These are phyloP conservation scores for Callyntrura guangdongensis DNA, from an alignment of 2,888 invertebrate species.

Conservation along the genomic window DNA sequence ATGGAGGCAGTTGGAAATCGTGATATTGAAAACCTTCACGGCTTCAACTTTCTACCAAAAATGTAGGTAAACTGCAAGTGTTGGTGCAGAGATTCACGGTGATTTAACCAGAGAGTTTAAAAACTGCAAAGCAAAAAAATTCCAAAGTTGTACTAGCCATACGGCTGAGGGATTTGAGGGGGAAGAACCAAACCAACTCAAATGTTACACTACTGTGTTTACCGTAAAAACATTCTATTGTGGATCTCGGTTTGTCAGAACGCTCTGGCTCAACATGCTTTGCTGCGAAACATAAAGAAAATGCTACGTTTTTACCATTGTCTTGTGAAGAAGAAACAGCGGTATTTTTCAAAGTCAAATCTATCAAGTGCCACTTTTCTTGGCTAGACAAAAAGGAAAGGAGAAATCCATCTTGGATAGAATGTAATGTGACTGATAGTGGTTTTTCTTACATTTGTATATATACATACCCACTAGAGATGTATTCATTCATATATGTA, in stretches of 20 bases:
- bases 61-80: not conserved
- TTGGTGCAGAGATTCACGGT: not conserved
- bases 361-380: slow-evolving; percentile 54
- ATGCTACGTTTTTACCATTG: not conserved
- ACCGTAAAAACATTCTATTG: not conserved
- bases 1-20: not conserved
- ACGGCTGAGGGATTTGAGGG: not conserved
- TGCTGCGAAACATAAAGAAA: not conserved
- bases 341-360: slow-evolving; percentile 59
- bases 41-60: not conserved
- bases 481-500: no score
- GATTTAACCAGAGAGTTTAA: no score
- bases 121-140: no score
- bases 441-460: slow-evolving; percentile 20
- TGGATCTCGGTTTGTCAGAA: no score
- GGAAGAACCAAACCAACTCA: no score
- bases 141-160: no score
- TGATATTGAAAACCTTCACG: not conserved
- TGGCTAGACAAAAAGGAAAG: slow-evolving; percentile 13
- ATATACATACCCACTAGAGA: no score
- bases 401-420: slow-evolving; percentile 18
- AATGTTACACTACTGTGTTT: not conserved
- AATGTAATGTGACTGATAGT: slow-evolving; percentile 49
- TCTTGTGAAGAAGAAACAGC: not conserved
- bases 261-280: not conserved